Base-by-base conservation (phyloP, 2,797 vertebrate species). In the Galaxias olidus region DNA sequence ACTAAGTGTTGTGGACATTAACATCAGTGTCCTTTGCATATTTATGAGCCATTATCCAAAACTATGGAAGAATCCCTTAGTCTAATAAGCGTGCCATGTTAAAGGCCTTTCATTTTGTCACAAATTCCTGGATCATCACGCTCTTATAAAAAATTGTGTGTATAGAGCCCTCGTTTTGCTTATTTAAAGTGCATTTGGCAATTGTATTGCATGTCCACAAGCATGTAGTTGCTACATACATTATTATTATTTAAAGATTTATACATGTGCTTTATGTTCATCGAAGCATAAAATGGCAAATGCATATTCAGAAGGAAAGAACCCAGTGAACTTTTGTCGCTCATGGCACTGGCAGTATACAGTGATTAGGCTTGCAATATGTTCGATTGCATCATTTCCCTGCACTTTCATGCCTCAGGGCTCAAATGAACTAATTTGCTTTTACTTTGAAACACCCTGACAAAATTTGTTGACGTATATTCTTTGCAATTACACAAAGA, bases 21-120 rank as follows among this genome's bases (percentile, higher is more conserved):
- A 30, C 30, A 30, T 30, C 30, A 6, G 30, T 30, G 30, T 30
- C 30, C 30, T 30, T 6, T 30, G 30, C 2, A 30, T 30, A 30
- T 30, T 3, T 30, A 30, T 30, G 30, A 30, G 30, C 30, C 30
- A 30, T 30, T 30, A 30, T 30, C 30, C 30, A 30, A 30, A 30
- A 6, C 30, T 30, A 30, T 30, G 30, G 30, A 30, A 30, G 30
- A 30, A 30, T 2, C 30, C 30, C 30, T 30, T 6, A 30, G 30
- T 48, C 51, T 72, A 72, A 72, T 74, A 52, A 69, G 62, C 54
- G 47, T 65, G 67, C 61, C 53, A 63, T 55, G 66, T 52, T 59
- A 63, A 52, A 55, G 48, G 61, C 66, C 59, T 30, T 47, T 47
- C 17, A 50, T 59, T 66, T 65, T 71, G 62, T 50, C 69, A 54